These are phyloP conservation scores for Archilochus colubris DNA, from an alignment of 2,113 vertebrate species.

Conservation along the genomic window DNA sequence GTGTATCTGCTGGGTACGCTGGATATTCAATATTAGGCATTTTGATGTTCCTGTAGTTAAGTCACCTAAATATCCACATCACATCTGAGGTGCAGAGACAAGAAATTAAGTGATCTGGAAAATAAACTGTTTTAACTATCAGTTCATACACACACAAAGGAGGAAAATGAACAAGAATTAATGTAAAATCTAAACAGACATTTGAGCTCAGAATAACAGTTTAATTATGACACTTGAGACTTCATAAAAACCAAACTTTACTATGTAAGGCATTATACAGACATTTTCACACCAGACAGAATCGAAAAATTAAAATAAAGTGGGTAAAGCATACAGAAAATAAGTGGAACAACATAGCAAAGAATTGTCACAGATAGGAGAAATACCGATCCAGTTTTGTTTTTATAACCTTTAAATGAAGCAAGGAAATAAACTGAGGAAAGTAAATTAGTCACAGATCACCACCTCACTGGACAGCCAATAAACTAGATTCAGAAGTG, in stretches of 20 bases:
- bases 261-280: background rate
- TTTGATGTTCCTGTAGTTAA: background rate
- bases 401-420: background rate
- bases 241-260: background rate
- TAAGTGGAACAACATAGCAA: background rate
- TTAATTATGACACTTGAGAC: background rate
- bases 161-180: background rate
- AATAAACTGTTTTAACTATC: background rate
- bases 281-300: background rate
- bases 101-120: background rate
- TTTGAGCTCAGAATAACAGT: background rate
- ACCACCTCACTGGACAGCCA: background rate
- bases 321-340: background rate
- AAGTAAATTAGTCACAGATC: background rate
- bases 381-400: background rate
- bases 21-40: slow-evolving; percentile 76
- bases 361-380: background rate
- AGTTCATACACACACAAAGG: background rate
- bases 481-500: background rate
- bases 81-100: background rate
- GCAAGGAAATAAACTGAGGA: background rate
- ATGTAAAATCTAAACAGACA: background rate
- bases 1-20: slow-evolving; percentile 75
- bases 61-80: background rate
- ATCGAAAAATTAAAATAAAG: background rate